These are phyloP conservation scores for Ctenopoma multispine DNA, from an alignment of 2,797 vertebrate species.

Conservation along the genomic window DNA sequence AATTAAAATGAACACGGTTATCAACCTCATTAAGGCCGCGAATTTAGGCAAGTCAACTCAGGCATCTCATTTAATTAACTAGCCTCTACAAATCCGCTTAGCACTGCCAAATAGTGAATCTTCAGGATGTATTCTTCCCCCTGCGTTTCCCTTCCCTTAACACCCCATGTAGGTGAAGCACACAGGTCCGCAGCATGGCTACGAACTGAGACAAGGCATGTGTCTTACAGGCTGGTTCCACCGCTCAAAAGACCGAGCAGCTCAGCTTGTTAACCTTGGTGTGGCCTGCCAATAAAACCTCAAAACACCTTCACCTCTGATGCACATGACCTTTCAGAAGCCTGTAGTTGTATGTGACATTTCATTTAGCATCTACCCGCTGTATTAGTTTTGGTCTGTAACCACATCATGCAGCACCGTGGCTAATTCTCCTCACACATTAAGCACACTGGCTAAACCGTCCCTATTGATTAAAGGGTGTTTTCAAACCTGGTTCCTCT, in stretches of 20 bases:
- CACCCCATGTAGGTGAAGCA: too few species aligned
- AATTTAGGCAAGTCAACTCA: conserved; percentile 66
- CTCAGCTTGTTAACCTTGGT: conserved; percentile 53
- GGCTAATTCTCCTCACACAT: conserved; percentile 59
- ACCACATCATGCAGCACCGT: conserved; percentile 39
- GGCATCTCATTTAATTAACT: conserved; percentile 76
- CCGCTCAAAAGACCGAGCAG: conserved; percentile 25
- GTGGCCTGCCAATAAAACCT: conserved; percentile 58
- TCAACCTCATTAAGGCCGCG: conserved; percentile 63
- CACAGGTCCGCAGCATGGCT: neutral
- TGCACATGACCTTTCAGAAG: conserved; percentile 62
- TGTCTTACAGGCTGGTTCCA: neutral
- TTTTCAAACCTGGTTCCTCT: conserved; percentile 64
- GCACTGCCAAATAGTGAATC: conserved; percentile 34
- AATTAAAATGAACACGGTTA: conserved; percentile 76
- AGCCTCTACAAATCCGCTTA: conserved; percentile 60
- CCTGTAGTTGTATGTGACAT: conserved; percentile 52
- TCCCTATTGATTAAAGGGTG: conserved; percentile 79
- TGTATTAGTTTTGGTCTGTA: conserved; percentile 50
- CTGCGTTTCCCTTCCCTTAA: neutral
- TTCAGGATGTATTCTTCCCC: neutral
- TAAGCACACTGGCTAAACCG: conserved; percentile 52
- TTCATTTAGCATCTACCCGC: conserved; percentile 59
- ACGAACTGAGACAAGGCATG: neutral
- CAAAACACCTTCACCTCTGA: conserved; percentile 60